These are phyloP conservation scores for Leuctra nigra DNA, from an alignment of 2,888 invertebrate genomes.

Conservation along the genomic window DNA sequence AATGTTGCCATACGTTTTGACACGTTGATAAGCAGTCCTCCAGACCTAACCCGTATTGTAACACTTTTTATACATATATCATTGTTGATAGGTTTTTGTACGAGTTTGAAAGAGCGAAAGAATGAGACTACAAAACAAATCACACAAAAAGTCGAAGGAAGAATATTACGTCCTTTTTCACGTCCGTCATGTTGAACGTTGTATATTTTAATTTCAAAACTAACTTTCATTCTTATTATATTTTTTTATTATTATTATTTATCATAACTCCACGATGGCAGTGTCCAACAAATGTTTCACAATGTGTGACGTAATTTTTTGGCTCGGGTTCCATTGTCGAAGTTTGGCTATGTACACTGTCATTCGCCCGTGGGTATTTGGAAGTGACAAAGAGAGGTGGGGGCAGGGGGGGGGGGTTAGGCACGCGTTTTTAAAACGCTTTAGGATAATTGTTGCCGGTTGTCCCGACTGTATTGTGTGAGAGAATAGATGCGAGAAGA, in stretches of 20 bases:
- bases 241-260: not conserved
- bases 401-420: too few species aligned
- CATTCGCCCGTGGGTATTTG: not conserved
- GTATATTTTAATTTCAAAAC: conserved; percentile 7
- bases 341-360: not conserved
- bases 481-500: too few species aligned
- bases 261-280: not conserved
- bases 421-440: conserved; percentile 1
- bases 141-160: not conserved
- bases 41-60: conserved; percentile 1
- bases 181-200: not conserved
- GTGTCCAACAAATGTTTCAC: not conserved
- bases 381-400: not conserved
- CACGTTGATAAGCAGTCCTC: conserved; percentile 11
- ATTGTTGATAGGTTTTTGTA: conserved; percentile 13
- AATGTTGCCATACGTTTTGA: conserved; percentile 15
- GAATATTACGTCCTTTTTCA: not conserved
- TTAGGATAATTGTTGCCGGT: conserved; percentile 4
- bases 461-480: too few species aligned
- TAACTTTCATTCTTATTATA: not conserved
- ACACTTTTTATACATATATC: conserved; percentile 11
- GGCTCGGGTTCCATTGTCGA: too few species aligned
- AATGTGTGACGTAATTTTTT: too few species aligned
- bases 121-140: not conserved
- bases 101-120: not conserved